phyloP scores from a whole-genome alignment of 2,113 vertebrate genomes.

The rabbit (Oryctolagus cuniculus) region mOryCun1.1 NC_091453.1:1157501-1158000 shows the following conservation, averaged over 20 bases:
- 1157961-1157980: no score
- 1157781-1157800: not conserved
- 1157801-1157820: not conserved
- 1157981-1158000: no score
- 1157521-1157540: conserved; percentile 77
- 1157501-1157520: conserved; percentile 68
- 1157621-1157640: conserved; percentile 31
- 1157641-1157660: conserved; percentile 37
- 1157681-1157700: conserved; percentile 20
- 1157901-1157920: no score
- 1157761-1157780: not conserved
- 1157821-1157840: not conserved
- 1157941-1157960: no score
- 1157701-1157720: conserved; percentile 6
- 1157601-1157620: conserved; percentile 28
- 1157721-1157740: conserved; percentile 11
- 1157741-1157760: not conserved
- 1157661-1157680: conserved; percentile 1
- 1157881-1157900: no score
- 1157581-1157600: conserved; percentile 62
- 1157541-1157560: conserved; percentile 68
- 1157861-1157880: no score
- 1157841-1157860: not conserved
- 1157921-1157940: no score
- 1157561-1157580: conserved; percentile 60